Percentiles rank a stretch among this genome's conserved stretches.
These are phyloP conservation scores for Barnardius zonarius DNA, from an alignment of 2,113 vertebrate genomes.

Conservation along the genomic window DNA sequence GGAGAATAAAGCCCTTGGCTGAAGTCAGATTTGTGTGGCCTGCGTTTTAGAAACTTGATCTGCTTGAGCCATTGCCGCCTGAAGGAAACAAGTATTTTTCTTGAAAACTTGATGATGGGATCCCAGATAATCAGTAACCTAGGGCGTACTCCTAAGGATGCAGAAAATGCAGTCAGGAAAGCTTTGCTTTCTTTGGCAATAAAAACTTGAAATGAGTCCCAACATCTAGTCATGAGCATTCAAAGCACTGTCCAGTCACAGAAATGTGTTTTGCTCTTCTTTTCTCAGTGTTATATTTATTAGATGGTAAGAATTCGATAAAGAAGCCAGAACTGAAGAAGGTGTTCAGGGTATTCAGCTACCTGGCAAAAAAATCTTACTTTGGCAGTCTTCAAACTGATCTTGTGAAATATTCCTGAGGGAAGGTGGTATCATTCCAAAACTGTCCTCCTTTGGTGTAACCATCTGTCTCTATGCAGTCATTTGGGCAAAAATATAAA, in stretches of 20 bases:
- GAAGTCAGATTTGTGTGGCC: background rate
- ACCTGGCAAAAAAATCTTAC: background rate
- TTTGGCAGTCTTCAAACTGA: background rate
- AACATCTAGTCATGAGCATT: background rate
- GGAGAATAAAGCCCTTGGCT: background rate
- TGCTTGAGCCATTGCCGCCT: background rate
- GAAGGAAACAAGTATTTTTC: conserved; percentile 1
- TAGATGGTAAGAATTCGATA: background rate
- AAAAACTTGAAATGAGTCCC: background rate
- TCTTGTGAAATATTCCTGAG: conserved; percentile 13
- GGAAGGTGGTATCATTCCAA: conserved; percentile 7
- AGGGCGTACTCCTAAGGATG: background rate
- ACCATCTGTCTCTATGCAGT: conserved; percentile 32
- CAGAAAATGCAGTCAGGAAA: background rate
- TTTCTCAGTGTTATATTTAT: rapidly evolving
- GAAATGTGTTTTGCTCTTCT: background rate
- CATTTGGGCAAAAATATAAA: conserved; percentile 29
- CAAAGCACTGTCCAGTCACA: background rate
- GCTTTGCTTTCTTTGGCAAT: background rate
- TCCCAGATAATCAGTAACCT: conserved; percentile 18
- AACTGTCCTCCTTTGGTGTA: conserved; percentile 2
- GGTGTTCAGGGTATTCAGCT: background rate
- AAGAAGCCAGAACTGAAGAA: background rate
- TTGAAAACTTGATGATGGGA: conserved; percentile 6
- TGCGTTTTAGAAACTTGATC: background rate